Evolutionary conservation across 2,113 vertebrate species (phyloP), one percentile per base, ranked within the genome.

Genomic region (Ctenodactylus gundi): DNA sequence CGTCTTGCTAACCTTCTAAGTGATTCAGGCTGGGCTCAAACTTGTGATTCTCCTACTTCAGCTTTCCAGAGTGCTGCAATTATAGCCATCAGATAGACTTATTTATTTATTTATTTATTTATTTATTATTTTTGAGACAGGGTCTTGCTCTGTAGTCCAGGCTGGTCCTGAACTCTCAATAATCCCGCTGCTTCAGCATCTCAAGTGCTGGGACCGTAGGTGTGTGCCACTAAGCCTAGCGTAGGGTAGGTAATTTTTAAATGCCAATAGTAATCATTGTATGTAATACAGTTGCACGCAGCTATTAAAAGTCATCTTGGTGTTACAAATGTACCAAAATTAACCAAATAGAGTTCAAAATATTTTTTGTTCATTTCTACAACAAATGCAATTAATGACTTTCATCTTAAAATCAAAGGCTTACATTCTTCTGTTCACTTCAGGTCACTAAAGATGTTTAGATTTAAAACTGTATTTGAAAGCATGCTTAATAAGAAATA

Each of bases 161-260:
- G n/a, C n/a, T n/a, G n/a, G n/a, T n/a, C n/a, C n/a, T n/a, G n/a
- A n/a, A n/a, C n/a, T n/a, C n/a, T n/a, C n/a, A n/a, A n/a, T n/a
- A n/a, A n/a, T n/a, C n/a, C n/a, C n/a, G n/a, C n/a, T n/a, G n/a
- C n/a, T n/a, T n/a, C n/a, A n/a, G n/a, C n/a, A n/a, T n/a, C n/a
- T n/a, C n/a, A n/a, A n/a, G n/a, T n/a, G n/a, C n/a, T n/a, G n/a
- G n/a, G n/a, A n/a, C n/a, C n/a, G n/a, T n/a, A n/a, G n/a, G n/a
- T n/a, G n/a, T n/a, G n/a, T n/a, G n/a, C n/a, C n/a, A n/a, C n/a
- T n/a, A n/a, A n/a, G n/a, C n/a, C n/a, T n/a, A n/a, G n/a, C n/a
- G n/a, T n/a, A n/a, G n/a, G 31, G 60, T 29, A 62, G n/a, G 49
- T 91, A 23, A 82, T 77, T 93, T 95, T 44, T 70, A 90, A 86